phyloP scores from a whole-genome alignment of 2,888 invertebrate species.

The Nemoura dubitans region DNA sequence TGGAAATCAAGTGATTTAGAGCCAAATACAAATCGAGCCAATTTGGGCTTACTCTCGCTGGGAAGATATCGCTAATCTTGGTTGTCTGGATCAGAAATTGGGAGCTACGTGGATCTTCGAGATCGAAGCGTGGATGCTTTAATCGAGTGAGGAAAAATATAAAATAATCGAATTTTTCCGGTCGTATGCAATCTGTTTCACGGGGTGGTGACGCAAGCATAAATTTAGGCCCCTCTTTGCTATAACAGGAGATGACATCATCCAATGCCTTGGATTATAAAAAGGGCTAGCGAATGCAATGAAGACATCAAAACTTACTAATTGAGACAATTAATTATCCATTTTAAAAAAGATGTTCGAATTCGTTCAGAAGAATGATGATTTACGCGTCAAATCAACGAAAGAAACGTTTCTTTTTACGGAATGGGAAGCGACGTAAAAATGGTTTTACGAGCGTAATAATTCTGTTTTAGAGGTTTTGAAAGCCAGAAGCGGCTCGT shows the following conservation, averaged over 20 bases:
- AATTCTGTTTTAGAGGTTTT: background rate
- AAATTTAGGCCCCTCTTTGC: too few species aligned
- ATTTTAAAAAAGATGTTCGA: background rate
- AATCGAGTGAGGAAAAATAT: too few species aligned
- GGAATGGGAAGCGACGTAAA: background rate
- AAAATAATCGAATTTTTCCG: too few species aligned
- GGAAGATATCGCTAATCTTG: too few species aligned
- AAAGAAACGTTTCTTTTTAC: background rate
- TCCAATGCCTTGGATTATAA: background rate
- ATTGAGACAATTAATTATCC: background rate
- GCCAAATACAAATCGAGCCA: too few species aligned
- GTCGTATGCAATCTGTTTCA: too few species aligned
- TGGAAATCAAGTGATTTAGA: too few species aligned
- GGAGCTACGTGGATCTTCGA: too few species aligned
- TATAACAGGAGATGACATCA: background rate
- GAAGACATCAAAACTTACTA: background rate
- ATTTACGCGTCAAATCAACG: background rate
- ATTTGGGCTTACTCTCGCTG: too few species aligned
- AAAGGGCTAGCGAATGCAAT: background rate
- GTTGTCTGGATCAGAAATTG: too few species aligned
- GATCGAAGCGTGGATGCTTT: too few species aligned
- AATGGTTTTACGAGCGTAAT: background rate
- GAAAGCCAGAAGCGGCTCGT: background rate
- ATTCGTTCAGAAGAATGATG: background rate
- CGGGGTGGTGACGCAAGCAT: too few species aligned